Percentiles rank a stretch among this genome's conserved stretches.
phyloP scores from a whole-genome alignment of 2,113 vertebrate genomes.

The Ascaphus truei region DNA sequence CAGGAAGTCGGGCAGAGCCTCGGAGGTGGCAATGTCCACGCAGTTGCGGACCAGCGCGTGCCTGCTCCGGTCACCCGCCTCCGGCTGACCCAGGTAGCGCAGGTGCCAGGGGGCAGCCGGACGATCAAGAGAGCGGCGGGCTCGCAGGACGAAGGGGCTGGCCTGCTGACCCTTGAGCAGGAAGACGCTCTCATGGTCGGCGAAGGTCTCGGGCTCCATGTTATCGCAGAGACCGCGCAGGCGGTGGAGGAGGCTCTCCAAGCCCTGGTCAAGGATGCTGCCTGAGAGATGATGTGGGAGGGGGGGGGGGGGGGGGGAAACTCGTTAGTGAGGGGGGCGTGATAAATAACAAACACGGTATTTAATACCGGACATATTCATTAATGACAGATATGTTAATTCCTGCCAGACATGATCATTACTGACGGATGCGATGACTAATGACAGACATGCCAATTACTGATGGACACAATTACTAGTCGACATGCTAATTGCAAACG shows the following conservation, averaged over 20 bases:
- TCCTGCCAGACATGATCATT: no score
- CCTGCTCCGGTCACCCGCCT: conserved; percentile 92
- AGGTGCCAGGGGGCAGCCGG: conserved; percentile 84
- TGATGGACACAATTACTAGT: no score
- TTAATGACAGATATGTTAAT: no score
- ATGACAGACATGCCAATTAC: no score
- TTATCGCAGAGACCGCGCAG: conserved; percentile 94
- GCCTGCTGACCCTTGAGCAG: conserved; percentile 95
- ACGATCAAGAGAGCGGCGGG: conserved; percentile 81
- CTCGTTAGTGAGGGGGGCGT: no score
- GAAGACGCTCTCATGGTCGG: conserved; percentile 93
- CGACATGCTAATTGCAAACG: no score
- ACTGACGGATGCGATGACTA: no score
- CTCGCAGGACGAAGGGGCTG: conserved; percentile 91
- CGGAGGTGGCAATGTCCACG: conserved; percentile 89
- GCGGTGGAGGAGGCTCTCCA: conserved; percentile 90
- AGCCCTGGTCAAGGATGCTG: conserved; percentile 88
- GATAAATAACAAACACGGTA: no score
- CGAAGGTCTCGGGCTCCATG: conserved; percentile 90
- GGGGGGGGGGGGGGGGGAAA: no score
- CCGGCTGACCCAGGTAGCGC: conserved; percentile 91
- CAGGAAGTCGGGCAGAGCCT: conserved; percentile 88
- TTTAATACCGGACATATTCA: no score
- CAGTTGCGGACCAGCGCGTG: conserved; percentile 89
- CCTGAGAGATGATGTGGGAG: no score